These are phyloP conservation scores for Reticulitermes speratus DNA, from an alignment of 1,140 invertebrate genomes.

Conservation along the genomic window DNA sequence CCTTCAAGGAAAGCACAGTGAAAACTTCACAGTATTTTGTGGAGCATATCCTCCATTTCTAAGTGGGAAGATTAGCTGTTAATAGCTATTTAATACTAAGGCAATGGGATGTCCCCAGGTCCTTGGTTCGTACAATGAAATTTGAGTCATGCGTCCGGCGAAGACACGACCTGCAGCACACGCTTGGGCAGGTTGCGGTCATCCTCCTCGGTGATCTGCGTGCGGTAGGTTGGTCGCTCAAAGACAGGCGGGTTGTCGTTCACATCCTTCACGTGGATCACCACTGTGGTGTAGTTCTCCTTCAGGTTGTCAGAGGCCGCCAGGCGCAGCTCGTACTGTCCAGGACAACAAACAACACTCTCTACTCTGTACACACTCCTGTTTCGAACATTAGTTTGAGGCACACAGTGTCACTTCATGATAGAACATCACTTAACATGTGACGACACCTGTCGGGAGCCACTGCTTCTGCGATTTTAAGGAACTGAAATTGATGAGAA, in stretches of 20 bases:
- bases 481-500: no score
- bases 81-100: not conserved
- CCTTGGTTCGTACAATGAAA: not conserved
- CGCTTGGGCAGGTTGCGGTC: slow-evolving; percentile 91
- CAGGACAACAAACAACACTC: not conserved
- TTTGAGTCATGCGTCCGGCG: not conserved
- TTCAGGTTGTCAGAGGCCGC: slow-evolving; percentile 94
- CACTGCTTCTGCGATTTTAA: no score
- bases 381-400: no score
- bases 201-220: slow-evolving; percentile 94
- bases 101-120: not conserved
- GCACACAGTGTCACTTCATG: no score
- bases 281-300: slow-evolving; percentile 93
- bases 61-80: no score
- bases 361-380: slow-evolving; percentile 20
- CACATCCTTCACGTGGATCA: slow-evolving; percentile 94
- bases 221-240: slow-evolving; percentile 89
- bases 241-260: slow-evolving; percentile 90
- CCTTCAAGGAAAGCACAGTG: no score
- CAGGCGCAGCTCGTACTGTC: slow-evolving; percentile 86
- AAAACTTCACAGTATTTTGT: no score
- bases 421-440: no score
- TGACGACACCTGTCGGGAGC: no score
- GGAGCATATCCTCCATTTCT: no score
- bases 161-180: slow-evolving; percentile 70